Conservation (phyloP, 2,113 vertebrate species). For the Limnothrissa miodon region DNA sequence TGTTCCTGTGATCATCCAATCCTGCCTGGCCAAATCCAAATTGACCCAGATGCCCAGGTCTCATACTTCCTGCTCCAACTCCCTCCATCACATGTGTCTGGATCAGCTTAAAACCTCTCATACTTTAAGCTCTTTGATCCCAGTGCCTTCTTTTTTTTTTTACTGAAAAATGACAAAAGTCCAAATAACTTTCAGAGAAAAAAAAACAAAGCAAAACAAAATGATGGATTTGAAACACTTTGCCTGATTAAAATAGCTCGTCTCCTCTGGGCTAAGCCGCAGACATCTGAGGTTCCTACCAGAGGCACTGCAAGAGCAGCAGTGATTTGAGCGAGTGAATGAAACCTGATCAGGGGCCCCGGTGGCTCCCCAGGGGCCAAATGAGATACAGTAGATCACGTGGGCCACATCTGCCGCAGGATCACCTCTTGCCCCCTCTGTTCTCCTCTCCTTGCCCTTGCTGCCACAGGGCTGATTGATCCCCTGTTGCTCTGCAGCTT, state of each 20-base stretch:
- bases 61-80: background rate
- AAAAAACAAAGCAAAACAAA: background rate
- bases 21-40: slow-evolving; percentile 25
- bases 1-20: slow-evolving; percentile 54
- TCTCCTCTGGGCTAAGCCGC: background rate
- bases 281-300: background rate
- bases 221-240: slow-evolving; percentile 46
- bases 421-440: background rate
- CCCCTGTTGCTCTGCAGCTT: background rate
- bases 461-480: background rate
- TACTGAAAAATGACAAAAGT: background rate
- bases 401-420: background rate
- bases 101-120: background rate
- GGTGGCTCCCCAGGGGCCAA: background rate
- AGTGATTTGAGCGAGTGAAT: background rate
- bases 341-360: slow-evolving; percentile 11
- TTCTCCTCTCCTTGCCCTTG: background rate
- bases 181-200: background rate
- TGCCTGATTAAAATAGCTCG: background rate
- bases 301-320: slow-evolving; percentile 4
- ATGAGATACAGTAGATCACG: slow-evolving; percentile 8
- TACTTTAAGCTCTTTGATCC: slow-evolving; percentile 9
- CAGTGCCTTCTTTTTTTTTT: background rate
- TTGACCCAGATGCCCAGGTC: slow-evolving; percentile 3
- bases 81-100: background rate